A percentile compares a stretch with the other conserved stretches of the same genome.
These are phyloP conservation scores for Mirza zaza DNA, from an alignment of 2,113 vertebrate species.

Conservation along the genomic window DNA sequence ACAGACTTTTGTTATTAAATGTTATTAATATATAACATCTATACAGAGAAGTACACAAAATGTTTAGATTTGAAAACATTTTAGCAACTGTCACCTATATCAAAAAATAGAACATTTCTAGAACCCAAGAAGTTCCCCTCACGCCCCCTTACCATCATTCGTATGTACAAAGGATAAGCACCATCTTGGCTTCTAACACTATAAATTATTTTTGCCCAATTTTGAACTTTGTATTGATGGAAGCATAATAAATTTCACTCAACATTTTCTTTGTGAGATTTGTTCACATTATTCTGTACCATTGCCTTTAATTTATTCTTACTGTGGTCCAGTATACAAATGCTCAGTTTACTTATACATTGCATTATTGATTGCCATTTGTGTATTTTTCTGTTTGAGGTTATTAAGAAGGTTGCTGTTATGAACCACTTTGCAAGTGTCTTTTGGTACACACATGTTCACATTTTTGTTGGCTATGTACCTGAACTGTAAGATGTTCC, in stretches of 20 bases:
- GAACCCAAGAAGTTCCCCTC: background rate
- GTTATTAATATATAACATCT: background rate
- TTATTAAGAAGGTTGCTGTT: background rate
- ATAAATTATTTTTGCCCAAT: background rate
- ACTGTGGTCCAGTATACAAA: background rate
- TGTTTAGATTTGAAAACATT: background rate
- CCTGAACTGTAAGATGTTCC: rapidly evolving
- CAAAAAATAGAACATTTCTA: background rate
- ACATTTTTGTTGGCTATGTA: background rate
- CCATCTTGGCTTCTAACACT: background rate
- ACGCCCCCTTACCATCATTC: background rate
- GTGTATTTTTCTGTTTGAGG: background rate
- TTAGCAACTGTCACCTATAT: background rate
- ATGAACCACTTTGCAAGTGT: background rate
- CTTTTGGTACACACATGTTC: background rate
- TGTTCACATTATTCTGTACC: background rate
- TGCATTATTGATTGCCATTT: background rate
- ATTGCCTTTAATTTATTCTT: background rate
- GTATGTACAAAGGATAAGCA: rapidly evolving
- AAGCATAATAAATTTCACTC: background rate
- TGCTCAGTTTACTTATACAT: background rate
- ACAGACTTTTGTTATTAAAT: background rate
- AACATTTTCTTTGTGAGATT: background rate
- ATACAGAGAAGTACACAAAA: background rate
- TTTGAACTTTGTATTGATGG: background rate